Evolutionary conservation across 2,888 invertebrate genomes (phyloP), one percentile per base, ranked within the genome.

Genomic region (Eurytoma adleriae): DNA sequence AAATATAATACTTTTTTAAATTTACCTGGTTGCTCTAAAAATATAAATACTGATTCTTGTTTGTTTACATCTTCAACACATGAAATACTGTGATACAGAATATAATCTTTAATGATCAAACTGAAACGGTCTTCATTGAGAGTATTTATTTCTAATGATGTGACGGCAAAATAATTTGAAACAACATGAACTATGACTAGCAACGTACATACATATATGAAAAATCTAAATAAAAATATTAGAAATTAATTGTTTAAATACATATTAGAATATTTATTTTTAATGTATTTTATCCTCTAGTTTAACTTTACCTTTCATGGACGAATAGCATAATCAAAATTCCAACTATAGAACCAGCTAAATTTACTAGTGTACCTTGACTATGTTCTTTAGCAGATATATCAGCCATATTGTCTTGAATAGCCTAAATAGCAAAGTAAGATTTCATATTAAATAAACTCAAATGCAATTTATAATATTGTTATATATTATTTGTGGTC

Each of bases 301-400:
- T 0, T 68, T 52, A 62, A 75, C 84, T 90, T 91, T 90, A 92
- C 92, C 91, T 87, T 86, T 92, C 92, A 91, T 92, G 93, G 84
- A 95, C 93, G 83, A 92, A 84, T 10, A 95, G 95, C 61, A 98
- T 92, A 73, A 98, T 91, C 59, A 95, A 91, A 68, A 98, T 92
- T 75, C 97, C 97, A 75, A 94, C 90, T 69, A 98, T 89, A 13
- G 98, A 96, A 13, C 96, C 98, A 57, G 96, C 90, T 64, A 99
- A 92, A 92, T 99, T 99, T 16, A 99, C 98, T 83, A 97, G 94
- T 0, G 98, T 99, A 91, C 99, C 99, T 92, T 99, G 99, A 82
- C 98, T 98, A 7, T 97, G 96, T 90, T 99, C 99, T 91, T 99
- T 99, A 0, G 98, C 97, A 0, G 96, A 93, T 10, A 96, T 97